Percentiles rank a stretch among this genome's conserved stretches.
Conservation (phyloP, 2,797 vertebrate genomes). For the Megalops cyprinoides region DNA sequence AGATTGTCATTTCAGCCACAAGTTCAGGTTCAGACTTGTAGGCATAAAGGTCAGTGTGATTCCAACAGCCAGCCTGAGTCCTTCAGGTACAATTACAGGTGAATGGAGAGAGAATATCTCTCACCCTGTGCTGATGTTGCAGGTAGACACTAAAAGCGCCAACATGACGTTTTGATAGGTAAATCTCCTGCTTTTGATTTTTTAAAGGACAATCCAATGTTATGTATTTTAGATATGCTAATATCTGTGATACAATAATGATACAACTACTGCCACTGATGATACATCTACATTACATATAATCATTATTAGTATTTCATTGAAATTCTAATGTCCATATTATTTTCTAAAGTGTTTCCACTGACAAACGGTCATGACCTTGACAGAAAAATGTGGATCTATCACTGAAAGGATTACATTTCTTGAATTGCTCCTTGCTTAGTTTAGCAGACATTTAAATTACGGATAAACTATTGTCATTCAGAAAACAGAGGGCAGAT, state of each 20-base stretch:
- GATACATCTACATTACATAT: no score
- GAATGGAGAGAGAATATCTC: not conserved
- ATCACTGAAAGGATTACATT: not conserved
- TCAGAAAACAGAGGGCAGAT: not conserved
- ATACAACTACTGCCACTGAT: no score
- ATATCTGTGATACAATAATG: no score
- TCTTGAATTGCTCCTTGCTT: not conserved
- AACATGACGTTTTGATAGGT: no score
- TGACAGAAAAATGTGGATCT: not conserved
- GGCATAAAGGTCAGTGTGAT: no score
- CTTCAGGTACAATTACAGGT: not conserved
- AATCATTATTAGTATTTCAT: no score
- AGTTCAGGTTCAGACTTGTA: not conserved
- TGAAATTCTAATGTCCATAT: no score
- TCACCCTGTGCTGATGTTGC: not conserved
- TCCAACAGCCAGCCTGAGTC: not conserved
- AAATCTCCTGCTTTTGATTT: no score
- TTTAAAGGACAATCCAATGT: no score
- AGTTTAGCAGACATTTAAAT: not conserved
- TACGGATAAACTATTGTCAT: not conserved
- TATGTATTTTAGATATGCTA: no score
- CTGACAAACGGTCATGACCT: conserved; percentile 6
- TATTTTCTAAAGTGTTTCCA: no score
- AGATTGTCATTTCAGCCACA: not conserved
- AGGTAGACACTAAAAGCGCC: not conserved